Base-by-base conservation (phyloP, 2,113 vertebrate species). In the Ameiurus melas region DNA sequence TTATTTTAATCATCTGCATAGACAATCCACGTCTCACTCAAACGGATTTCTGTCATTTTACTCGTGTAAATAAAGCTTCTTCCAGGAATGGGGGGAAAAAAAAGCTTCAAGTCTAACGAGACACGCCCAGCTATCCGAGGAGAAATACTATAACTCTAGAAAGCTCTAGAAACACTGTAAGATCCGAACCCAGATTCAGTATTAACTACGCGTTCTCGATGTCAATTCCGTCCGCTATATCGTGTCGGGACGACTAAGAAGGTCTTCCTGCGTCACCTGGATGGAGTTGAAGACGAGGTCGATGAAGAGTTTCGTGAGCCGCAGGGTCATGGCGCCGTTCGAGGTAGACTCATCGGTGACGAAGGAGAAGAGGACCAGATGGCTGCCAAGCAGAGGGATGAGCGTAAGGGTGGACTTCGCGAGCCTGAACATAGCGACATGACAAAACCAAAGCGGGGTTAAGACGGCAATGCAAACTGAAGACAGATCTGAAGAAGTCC, bases 271-370 rank as follows among this genome's bases (percentile, higher is more conserved):
- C 70, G 90, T 77, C 85, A 96, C 98, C 98, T 99, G 98, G 93
- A 99, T 97, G 70, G 98, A 99, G 92, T 97, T 97, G 91, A 99
- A 93, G 92, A 98, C 97, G 80, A 99, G 97, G 92, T 98, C 98
- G 0, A 96, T 97, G 94, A 98, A 98, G 88, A 99, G 96, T 90
- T 98, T 99, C 92, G 96, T 95, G 0, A 97, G 95, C 85, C 97
- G 97, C 90, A 99, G 93, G 0, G 95, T 90, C 5, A 97, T 94
- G 0, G 96, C 94, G 25, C 96, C 95, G 60, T 96, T 89, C 81
- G 86, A 95, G 16, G 97, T 97, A 0, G 97, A 96, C 93, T 99
- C 98, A 0, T 99, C 98, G 0, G 96, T 97, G 90, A 97, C 89
- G 0, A 98, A 97, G 84, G 98, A 97, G 0, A 99, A 99, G 91